phyloP scores from a whole-genome alignment of 1,140 invertebrate species.

The Drosophila obscura region DNA sequence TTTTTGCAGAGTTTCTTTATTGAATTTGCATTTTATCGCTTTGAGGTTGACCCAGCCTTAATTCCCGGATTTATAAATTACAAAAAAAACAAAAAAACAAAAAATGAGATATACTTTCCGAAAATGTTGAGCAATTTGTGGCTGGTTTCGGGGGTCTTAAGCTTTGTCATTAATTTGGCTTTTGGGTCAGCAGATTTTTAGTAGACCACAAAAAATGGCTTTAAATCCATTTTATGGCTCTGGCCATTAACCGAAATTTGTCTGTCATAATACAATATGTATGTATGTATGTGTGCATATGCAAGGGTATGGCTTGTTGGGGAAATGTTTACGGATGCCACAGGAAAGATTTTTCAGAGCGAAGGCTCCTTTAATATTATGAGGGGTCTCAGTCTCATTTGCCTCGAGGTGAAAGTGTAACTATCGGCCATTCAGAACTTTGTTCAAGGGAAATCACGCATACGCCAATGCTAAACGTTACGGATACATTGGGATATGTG shows the following conservation, averaged over 20 bases:
- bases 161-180: slow-evolving; percentile 74
- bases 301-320: not conserved
- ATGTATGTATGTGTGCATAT: slow-evolving; percentile 1
- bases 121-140: slow-evolving; percentile 53
- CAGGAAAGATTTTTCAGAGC: slow-evolving; percentile 5
- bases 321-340: slow-evolving; percentile 35
- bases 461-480: slow-evolving; percentile 43
- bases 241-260: slow-evolving; percentile 57
- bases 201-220: slow-evolving; percentile 70
- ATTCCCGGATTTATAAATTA: slow-evolving; percentile 54
- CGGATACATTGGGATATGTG: slow-evolving; percentile 26
- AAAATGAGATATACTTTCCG: slow-evolving; percentile 9
- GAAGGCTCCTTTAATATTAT: slow-evolving; percentile 24
- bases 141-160: slow-evolving; percentile 33
- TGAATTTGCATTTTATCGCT: slow-evolving; percentile 67
- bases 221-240: slow-evolving; percentile 75
- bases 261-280: slow-evolving; percentile 33
- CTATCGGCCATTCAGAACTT: slow-evolving; percentile 46
- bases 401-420: slow-evolving; percentile 38
- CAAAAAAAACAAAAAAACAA: slow-evolving; percentile 3
- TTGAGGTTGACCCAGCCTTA: slow-evolving; percentile 34
- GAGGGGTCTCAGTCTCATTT: slow-evolving; percentile 19
- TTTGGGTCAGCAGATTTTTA: slow-evolving; percentile 66
- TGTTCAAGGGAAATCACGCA: slow-evolving; percentile 53
- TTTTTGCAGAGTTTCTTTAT: slow-evolving; percentile 28